phyloP scores from a whole-genome alignment of 2,113 vertebrate species.

The Ancistrus triradiatus region DNA sequence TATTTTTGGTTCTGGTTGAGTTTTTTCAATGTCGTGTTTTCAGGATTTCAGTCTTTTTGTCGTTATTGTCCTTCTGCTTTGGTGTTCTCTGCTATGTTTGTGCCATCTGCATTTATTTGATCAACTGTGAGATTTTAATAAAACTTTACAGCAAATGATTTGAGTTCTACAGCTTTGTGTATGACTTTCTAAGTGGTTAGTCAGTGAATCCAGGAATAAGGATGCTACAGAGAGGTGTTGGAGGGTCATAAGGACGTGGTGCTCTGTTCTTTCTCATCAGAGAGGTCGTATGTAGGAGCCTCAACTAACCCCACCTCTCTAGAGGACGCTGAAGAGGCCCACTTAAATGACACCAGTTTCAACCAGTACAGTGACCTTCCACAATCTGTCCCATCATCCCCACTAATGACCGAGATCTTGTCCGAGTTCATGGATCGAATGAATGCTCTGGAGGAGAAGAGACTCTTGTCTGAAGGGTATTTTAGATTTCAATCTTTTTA shows the following conservation, averaged over 20 bases:
- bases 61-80: no score
- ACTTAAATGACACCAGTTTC: neutral
- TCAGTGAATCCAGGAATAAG: neutral
- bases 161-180: no score
- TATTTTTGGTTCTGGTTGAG: no score
- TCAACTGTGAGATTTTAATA: no score
- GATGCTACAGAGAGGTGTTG: neutral
- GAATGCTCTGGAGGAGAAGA: constrained; percentile 1
- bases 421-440: constrained; percentile 11
- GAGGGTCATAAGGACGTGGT: neutral
- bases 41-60: no score
- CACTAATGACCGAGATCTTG: constrained; percentile 31
- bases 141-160: no score
- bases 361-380: constrained; percentile 7
- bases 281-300: neutral
- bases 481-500: neutral
- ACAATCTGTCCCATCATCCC: neutral
- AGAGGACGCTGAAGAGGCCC: constrained; percentile 1
- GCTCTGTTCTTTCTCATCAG: constrained; percentile 17
- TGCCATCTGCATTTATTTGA: no score
- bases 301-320: neutral
- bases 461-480: neutral
- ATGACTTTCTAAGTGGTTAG: no score
- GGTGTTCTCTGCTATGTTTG: no score
- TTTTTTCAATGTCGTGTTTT: no score